These are phyloP conservation scores for Sericinus montela DNA, from an alignment of 2,888 invertebrate genomes.

Conservation along the genomic window DNA sequence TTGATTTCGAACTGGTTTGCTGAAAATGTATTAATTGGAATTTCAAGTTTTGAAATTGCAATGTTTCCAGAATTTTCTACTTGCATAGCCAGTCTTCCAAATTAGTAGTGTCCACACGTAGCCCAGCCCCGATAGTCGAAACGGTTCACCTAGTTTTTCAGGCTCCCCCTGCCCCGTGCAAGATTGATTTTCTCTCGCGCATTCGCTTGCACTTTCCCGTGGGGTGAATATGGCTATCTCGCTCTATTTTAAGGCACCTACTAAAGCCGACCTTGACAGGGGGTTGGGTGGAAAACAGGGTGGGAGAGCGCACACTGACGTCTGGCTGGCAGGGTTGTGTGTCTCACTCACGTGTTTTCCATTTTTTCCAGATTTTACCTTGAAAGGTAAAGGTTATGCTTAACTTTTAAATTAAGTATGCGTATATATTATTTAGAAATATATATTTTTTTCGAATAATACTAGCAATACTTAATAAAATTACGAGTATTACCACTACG, in stretches of 20 bases:
- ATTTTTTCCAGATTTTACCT: constrained; percentile 7
- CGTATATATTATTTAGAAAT: no score
- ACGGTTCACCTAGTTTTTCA: constrained; percentile 74
- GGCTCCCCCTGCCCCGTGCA: constrained; percentile 57
- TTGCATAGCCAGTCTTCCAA: no score
- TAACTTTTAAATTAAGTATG: no score
- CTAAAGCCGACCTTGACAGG: constrained; percentile 73
- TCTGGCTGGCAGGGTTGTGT: constrained; percentile 35
- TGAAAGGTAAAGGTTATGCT: neutral
- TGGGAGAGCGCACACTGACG: constrained; percentile 48
- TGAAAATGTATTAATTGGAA: no score
- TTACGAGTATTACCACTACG: no score
- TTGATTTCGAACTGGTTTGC: no score
- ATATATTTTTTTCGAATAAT: no score
- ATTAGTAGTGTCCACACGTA: constrained; percentile 31
- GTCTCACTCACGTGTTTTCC: constrained; percentile 4
- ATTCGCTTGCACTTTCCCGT: constrained; percentile 72
- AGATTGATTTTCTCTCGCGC: constrained; percentile 76
- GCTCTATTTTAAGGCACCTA: constrained; percentile 41
- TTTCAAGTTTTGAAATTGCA: no score
- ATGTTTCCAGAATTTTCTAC: no score
- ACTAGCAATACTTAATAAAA: no score
- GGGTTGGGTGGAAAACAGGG: constrained; percentile 31
- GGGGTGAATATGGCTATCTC: constrained; percentile 53
- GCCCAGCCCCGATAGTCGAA: constrained; percentile 42